These are phyloP conservation scores for Nemotelus pantherinus DNA, from an alignment of 2,888 invertebrate species.

Conservation along the genomic window DNA sequence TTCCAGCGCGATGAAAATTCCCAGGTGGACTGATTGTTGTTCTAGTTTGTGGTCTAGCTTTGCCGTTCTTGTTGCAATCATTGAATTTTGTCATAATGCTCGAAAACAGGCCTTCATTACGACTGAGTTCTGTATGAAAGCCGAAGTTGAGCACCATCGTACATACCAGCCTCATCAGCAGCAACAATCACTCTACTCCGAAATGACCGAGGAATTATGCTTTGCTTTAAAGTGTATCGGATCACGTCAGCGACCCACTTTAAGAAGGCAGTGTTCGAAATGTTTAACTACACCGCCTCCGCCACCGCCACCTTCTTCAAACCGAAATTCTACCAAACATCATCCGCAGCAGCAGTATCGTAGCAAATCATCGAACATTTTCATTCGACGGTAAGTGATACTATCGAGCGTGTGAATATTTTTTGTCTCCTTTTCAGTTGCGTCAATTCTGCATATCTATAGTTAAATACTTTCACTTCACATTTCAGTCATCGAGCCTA, in stretches of 20 bases:
- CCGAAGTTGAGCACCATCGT: too few species aligned
- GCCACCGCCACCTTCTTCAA: not conserved
- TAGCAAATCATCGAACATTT: slow-evolving; percentile 44
- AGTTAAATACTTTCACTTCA: not conserved
- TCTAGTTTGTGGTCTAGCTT: slow-evolving; percentile 79
- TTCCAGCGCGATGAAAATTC: too few species aligned
- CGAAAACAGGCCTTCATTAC: slow-evolving; percentile 55
- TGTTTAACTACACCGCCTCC: slow-evolving; percentile 55
- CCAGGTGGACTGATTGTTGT: slow-evolving; percentile 86
- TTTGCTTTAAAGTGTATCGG: slow-evolving; percentile 72
- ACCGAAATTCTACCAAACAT: not conserved
- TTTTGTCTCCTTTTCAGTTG: too few species aligned
- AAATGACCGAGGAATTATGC: slow-evolving; percentile 79
- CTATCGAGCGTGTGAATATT: too few species aligned
- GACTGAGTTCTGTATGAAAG: not conserved
- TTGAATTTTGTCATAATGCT: slow-evolving; percentile 83
- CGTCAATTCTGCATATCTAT: too few species aligned
- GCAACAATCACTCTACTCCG: slow-evolving; percentile 80
- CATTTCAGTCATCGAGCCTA: slow-evolving; percentile 24
- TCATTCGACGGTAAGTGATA: slow-evolving; percentile 20
- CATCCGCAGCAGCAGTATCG: not conserved
- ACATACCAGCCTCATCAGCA: slow-evolving; percentile 61
- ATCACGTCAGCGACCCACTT: slow-evolving; percentile 73
- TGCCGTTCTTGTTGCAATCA: slow-evolving; percentile 80
- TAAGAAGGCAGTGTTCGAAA: slow-evolving; percentile 73